Evolutionary conservation across 2,888 invertebrate species (phyloP).

Genomic region (Brachyptera risi): DNA sequence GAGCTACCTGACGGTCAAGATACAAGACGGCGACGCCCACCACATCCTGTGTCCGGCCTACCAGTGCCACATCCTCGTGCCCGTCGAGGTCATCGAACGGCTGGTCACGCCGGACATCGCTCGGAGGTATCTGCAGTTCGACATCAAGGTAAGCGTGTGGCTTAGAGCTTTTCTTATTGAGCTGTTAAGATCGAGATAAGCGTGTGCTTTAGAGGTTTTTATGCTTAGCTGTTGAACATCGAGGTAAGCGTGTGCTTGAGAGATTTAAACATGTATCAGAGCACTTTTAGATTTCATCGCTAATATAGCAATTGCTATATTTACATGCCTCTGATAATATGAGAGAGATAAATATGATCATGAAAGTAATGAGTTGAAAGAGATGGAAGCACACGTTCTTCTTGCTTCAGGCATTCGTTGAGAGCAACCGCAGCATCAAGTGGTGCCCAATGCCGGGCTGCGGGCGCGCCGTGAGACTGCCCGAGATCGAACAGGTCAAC

Average conservation of each 20-base stretch:
- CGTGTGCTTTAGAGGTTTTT: no score
- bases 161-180: no score
- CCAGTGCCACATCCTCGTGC: slow-evolving; percentile 59
- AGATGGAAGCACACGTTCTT: no score
- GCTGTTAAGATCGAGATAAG: no score
- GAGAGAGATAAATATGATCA: no score
- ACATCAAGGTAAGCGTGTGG: slow-evolving; percentile 63
- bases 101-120: slow-evolving; percentile 63
- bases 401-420: slow-evolving; percentile 64
- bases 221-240: no score
- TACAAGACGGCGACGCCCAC: slow-evolving; percentile 61
- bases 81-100: slow-evolving; percentile 61
- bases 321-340: no score
- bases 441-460: slow-evolving; percentile 68
- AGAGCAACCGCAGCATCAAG: slow-evolving; percentile 63
- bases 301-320: no score
- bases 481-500: slow-evolving; percentile 51
- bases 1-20: slow-evolving; percentile 60
- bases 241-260: no score
- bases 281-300: no score
- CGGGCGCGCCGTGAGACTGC: slow-evolving; percentile 59
- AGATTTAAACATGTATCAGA: no score
- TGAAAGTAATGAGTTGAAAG: no score
- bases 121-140: slow-evolving; percentile 61
- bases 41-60: slow-evolving; percentile 63